Conservation (phyloP, 2,113 vertebrate species). For the Campylorhamphus procurvoides region DNA sequence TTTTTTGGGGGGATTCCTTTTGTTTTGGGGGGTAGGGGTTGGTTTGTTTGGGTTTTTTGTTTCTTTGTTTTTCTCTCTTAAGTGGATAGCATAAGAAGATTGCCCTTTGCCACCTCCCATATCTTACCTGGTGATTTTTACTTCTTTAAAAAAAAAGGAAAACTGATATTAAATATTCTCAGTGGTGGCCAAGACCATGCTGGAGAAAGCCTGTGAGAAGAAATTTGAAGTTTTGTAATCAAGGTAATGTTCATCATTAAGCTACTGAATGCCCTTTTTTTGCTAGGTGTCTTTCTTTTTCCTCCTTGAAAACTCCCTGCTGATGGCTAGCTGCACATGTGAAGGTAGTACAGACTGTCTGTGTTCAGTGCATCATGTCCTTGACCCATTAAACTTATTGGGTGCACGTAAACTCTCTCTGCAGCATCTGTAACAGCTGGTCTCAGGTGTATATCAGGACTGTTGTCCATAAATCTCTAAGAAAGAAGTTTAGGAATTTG, state of each 20-base stretch:
- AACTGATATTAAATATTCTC: background rate
- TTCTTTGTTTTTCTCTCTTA: background rate
- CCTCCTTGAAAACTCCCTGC: background rate
- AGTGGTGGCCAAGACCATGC: background rate
- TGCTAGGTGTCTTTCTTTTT: background rate
- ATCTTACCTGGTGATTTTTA: background rate
- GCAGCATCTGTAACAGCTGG: background rate
- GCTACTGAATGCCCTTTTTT: background rate
- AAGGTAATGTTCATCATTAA: background rate
- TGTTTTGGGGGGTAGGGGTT: background rate
- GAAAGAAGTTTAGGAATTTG: background rate
- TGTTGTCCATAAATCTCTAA: background rate
- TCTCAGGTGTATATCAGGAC: background rate
- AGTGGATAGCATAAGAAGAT: background rate
- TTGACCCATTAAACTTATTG: background rate
- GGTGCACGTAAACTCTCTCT: background rate
- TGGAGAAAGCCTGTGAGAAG: background rate
- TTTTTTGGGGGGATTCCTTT: no score
- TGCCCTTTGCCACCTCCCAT: background rate
- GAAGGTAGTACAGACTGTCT: background rate
- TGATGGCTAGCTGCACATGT: background rate
- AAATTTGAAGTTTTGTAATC: background rate
- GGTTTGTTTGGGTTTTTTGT: background rate
- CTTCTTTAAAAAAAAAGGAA: background rate
- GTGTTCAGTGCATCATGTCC: background rate